Evolutionary conservation across 2,113 vertebrate species (phyloP).

Genomic region (Laticauda laticaudata): DNA sequence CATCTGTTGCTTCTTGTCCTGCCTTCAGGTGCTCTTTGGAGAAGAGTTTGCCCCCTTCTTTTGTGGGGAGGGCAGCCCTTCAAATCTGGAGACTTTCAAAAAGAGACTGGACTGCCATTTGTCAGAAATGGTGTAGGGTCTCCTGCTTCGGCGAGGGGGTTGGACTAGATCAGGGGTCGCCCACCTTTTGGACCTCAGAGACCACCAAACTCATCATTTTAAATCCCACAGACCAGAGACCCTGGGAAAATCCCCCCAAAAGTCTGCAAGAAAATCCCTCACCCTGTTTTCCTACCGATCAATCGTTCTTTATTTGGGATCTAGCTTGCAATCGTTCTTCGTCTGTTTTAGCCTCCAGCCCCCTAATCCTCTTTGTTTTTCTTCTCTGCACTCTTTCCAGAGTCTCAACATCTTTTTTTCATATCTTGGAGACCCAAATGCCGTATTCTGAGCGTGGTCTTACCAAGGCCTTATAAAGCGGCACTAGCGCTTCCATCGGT

Average conservation of each 20-base stretch:
- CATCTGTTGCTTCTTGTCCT: neutral
- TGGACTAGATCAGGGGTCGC: too few species aligned
- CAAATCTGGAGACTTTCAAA: neutral
- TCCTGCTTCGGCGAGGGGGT: too few species aligned
- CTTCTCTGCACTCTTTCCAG: neutral
- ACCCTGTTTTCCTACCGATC: too few species aligned
- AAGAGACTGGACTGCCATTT: too few species aligned
- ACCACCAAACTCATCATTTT: too few species aligned
- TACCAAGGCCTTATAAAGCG: neutral
- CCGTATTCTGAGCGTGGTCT: neutral
- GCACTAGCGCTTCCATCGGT: neutral
- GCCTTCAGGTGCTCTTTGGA: neutral
- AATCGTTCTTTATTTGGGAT: too few species aligned
- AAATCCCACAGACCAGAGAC: too few species aligned
- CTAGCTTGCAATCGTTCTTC: neutral
- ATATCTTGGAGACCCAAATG: neutral
- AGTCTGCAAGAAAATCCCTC: too few species aligned
- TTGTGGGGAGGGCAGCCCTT: neutral
- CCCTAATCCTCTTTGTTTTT: neutral
- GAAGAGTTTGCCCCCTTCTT: neutral
- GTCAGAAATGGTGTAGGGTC: too few species aligned
- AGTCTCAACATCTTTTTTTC: neutral
- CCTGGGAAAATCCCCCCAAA: too few species aligned
- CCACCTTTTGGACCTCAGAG: too few species aligned
- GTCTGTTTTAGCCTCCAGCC: neutral